Base-by-base conservation (phyloP, 2,888 invertebrate species). In the Ectemnius continuus region DNA sequence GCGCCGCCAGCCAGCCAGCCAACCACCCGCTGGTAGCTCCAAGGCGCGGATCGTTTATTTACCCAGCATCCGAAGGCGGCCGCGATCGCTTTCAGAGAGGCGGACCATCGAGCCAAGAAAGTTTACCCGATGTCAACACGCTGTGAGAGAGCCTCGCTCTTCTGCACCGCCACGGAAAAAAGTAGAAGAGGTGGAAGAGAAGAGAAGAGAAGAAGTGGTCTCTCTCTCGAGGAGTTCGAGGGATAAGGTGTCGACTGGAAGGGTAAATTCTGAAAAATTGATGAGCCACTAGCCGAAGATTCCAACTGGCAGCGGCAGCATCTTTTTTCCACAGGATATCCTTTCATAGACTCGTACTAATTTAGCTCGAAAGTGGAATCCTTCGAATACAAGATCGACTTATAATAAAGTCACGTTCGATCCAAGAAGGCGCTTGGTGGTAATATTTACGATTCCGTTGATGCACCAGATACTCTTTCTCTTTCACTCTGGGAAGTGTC, bases 61-160 rank as follows among this genome's bases (percentile, higher is more conserved):
- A 70, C 78, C 45, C 76, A 59, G 67, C 61, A 47, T 70, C 58
- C 61, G 26, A 61, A 57, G 52, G n/a, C 18, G 20, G 16, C 26
- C 62, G 68, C 73, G 76, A 80, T 79, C 72, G 70, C 70, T 79
- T 80, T 80, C 74, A 79, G 76, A 74, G 69, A 45, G 71, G 52
- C n/a, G 45, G 68, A 70, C 67, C 72, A 70, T 71, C 76, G 67
- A 66, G 74, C 74, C 76, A 72, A 78, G 76, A 67, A 74, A 70
- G 78, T 80, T 78, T 76, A 75, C 79, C 70, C 74, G 66, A 48
- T 72, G 78, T 74, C 78, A 80, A 79, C 79, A 75, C 59, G 65
- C 28, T 47, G 45, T 47, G 16, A 52, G 16, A 52, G 52, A 14
- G 14, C 13, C 52, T 36, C 36, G 36, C 36, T 36, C 52, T 52